Percentiles rank a stretch among this genome's conserved stretches.
phyloP scores from a whole-genome alignment of 2,888 invertebrate species.

The Drosophila melanosoma region DNA sequence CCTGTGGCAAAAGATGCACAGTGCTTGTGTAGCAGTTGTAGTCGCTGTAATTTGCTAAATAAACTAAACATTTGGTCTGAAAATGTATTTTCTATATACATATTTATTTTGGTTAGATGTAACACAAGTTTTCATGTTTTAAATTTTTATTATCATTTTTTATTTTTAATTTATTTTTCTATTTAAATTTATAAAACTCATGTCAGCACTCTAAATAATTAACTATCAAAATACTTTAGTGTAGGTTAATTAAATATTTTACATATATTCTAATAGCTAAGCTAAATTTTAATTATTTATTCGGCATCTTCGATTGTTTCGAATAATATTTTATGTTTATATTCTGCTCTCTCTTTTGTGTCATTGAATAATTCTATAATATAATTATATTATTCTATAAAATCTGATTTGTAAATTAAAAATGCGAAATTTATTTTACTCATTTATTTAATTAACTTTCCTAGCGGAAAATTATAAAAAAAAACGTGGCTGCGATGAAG shows the following conservation, averaged over 20 bases:
- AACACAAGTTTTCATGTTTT: neutral
- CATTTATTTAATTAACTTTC: neutral
- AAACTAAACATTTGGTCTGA: neutral
- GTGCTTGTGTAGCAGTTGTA: neutral
- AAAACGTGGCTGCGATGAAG: neutral
- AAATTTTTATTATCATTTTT: neutral
- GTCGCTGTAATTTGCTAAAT: neutral
- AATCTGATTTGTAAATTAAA: neutral
- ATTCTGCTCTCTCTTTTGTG: neutral
- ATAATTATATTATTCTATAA: too few relatives aligned
- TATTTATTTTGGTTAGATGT: neutral
- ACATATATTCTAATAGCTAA: neutral
- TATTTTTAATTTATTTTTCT: neutral
- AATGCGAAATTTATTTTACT: neutral
- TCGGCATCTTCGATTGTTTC: too few relatives aligned
- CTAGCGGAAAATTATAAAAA: neutral
- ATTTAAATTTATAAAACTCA: neutral
- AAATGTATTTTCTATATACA: neutral
- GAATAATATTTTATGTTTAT: too few relatives aligned
- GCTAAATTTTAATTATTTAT: too few relatives aligned
- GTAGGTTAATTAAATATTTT: neutral
- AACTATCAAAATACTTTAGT: neutral
- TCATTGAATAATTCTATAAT: too few relatives aligned
- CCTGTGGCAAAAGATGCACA: slow-evolving; percentile 5
- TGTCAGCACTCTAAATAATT: neutral